A percentile compares a stretch with the other conserved stretches of the same genome.
Evolutionary conservation across 2,888 invertebrate species (phyloP).

Genomic region (Augiades crinisus): DNA sequence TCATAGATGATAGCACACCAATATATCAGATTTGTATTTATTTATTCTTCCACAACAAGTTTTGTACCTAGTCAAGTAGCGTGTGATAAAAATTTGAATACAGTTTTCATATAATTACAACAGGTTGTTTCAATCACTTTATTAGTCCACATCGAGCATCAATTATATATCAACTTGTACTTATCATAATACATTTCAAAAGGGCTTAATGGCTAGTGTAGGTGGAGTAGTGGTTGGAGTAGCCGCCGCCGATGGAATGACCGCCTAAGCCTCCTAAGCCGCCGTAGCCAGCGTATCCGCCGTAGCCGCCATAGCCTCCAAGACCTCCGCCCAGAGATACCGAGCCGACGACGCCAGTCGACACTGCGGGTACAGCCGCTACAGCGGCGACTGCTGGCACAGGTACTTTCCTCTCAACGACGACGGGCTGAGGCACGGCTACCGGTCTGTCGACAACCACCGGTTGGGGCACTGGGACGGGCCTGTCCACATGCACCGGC

Average conservation of each 20-base stretch:
- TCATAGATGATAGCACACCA: no score
- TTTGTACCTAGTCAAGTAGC: not conserved
- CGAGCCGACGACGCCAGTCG: not conserved
- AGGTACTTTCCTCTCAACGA: constrained; percentile 52
- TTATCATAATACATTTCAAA: constrained; percentile 11
- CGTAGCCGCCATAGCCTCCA: constrained; percentile 27
- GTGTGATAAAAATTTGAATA: constrained; percentile 3
- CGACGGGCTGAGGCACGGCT: constrained; percentile 62
- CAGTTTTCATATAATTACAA: constrained; percentile 17
- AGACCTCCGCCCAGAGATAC: constrained; percentile 11
- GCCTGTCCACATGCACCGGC: constrained; percentile 81
- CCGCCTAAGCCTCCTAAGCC: constrained; percentile 22
- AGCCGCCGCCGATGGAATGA: constrained; percentile 26
- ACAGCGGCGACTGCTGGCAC: constrained; percentile 37
- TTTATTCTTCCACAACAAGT: not conserved
- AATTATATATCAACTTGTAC: constrained; percentile 36
- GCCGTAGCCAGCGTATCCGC: constrained; percentile 12
- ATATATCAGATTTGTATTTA: not conserved
- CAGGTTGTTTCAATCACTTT: constrained; percentile 21
- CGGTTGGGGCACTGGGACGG: constrained; percentile 54
- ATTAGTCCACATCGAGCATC: constrained; percentile 18
- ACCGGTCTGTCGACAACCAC: constrained; percentile 50
- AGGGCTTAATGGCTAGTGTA: constrained; percentile 36
- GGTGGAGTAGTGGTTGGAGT: constrained; percentile 21
- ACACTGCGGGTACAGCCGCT: constrained; percentile 13